A percentile compares a stretch with the other conserved stretches of the same genome.
Conservation (phyloP, 1,140 invertebrate species). For the Platyscapa corneri region DNA sequence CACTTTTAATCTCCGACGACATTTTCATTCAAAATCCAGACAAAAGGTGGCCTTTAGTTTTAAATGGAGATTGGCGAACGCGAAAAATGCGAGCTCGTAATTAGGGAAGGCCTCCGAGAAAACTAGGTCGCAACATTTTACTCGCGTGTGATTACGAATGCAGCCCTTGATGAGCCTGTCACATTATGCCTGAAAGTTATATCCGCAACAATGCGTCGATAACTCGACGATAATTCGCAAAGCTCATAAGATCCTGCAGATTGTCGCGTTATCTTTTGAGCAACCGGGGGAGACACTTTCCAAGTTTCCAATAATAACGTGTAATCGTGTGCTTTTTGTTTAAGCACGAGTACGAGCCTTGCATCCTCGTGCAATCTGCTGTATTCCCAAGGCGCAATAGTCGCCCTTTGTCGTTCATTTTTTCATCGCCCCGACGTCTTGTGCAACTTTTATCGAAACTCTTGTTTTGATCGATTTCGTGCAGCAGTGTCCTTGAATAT, state of each 20-base stretch:
- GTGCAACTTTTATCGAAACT: not conserved
- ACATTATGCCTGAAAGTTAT: not conserved
- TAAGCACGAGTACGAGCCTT: not conserved
- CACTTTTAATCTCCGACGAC: too few relatives aligned
- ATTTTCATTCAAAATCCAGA: too few relatives aligned
- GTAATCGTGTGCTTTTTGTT: not conserved
- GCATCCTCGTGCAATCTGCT: not conserved
- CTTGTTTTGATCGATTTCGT: not conserved
- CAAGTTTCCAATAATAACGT: not conserved
- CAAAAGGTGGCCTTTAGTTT: too few relatives aligned
- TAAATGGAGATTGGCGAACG: too few relatives aligned
- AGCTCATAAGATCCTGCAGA: not conserved
- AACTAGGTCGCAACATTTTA: not conserved
- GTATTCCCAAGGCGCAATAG: not conserved
- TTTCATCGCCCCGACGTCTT: too few relatives aligned
- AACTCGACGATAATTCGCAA: not conserved
- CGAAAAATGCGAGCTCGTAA: not conserved
- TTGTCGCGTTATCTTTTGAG: not conserved
- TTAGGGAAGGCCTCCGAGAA: not conserved
- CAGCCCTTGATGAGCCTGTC: not conserved
- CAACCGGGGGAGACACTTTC: not conserved
- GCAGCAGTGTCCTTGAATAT: not conserved
- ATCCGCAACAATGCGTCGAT: not conserved
- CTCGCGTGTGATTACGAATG: not conserved
- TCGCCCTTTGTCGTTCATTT: not conserved